These are phyloP conservation scores for Acrobasis repandana DNA, from an alignment of 2,888 invertebrate species.

Conservation along the genomic window DNA sequence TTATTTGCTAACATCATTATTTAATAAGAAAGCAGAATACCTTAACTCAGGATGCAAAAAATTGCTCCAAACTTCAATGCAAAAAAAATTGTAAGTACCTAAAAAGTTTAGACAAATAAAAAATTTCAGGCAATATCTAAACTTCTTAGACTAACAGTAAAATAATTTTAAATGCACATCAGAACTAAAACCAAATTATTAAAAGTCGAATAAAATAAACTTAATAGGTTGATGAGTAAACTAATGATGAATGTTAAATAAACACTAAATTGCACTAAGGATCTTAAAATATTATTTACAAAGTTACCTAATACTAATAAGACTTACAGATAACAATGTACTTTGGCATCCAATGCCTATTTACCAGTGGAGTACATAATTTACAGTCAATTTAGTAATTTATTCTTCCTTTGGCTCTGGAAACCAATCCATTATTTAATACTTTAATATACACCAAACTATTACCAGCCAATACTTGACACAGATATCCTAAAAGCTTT, in stretches of 20 bases:
- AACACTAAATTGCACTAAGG: constrained; percentile 41
- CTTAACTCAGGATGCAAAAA: neutral
- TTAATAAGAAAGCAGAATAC: constrained; percentile 5
- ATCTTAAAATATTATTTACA: constrained; percentile 35
- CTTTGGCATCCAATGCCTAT: constrained; percentile 21
- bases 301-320: constrained; percentile 7
- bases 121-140: too few relatives aligned
- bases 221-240: constrained; percentile 1
- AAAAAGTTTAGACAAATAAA: too few relatives aligned
- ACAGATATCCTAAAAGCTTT: constrained; percentile 12
- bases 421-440: neutral
- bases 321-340: constrained; percentile 13
- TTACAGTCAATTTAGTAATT: neutral
- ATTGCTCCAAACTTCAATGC: too few relatives aligned
- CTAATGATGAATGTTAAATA: neutral
- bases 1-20: constrained; percentile 7
- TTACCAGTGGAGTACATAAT: constrained; percentile 7
- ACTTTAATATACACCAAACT: neutral
- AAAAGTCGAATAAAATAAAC: constrained; percentile 1
- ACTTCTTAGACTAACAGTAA: too few relatives aligned
- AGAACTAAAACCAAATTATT: neutral
- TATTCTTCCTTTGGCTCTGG: neutral
- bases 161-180: too few relatives aligned
- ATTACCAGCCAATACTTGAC: constrained; percentile 5
- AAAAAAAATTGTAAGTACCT: too few relatives aligned